These are phyloP conservation scores for Cuniculus paca DNA, from an alignment of 2,797 vertebrate species.

Conservation along the genomic window DNA sequence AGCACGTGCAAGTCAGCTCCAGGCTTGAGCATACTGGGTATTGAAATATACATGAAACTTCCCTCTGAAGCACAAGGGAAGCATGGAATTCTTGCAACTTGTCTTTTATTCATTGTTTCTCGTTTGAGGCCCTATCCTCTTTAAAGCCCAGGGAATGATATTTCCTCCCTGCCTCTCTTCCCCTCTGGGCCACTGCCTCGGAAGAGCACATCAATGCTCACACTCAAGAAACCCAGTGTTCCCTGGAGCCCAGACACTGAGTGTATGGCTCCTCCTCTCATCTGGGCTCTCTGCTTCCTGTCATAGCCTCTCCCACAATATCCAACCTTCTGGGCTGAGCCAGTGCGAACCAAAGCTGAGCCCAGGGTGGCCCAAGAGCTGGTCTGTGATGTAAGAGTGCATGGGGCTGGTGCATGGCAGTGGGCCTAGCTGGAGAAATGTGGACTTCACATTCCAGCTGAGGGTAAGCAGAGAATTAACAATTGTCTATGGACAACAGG, in stretches of 20 bases:
- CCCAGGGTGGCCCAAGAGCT: background rate
- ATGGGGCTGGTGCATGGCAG: background rate
- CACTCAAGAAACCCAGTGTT: background rate
- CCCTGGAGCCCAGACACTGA: background rate
- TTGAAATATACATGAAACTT: conserved; percentile 85
- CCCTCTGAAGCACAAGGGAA: conserved; percentile 77
- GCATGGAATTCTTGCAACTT: conserved; percentile 64
- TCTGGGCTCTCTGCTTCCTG: background rate
- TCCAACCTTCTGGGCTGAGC: background rate
- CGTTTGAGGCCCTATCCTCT: conserved; percentile 1
- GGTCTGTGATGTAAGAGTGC: background rate
- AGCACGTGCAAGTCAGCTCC: conserved; percentile 86
- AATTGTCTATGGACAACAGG: background rate
- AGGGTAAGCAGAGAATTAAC: background rate
- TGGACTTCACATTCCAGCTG: background rate
- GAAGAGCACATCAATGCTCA: background rate
- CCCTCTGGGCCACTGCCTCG: background rate
- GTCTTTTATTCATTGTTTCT: conserved; percentile 64
- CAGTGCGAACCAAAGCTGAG: background rate
- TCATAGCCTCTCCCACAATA: background rate
- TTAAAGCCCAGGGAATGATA: background rate
- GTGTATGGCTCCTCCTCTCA: background rate
- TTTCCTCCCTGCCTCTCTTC: background rate
- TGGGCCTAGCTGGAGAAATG: background rate
- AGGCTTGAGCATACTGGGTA: conserved; percentile 83